Evolutionary conservation across 1,140 invertebrate species (phyloP).

Genomic region (Telenomus remus): DNA sequence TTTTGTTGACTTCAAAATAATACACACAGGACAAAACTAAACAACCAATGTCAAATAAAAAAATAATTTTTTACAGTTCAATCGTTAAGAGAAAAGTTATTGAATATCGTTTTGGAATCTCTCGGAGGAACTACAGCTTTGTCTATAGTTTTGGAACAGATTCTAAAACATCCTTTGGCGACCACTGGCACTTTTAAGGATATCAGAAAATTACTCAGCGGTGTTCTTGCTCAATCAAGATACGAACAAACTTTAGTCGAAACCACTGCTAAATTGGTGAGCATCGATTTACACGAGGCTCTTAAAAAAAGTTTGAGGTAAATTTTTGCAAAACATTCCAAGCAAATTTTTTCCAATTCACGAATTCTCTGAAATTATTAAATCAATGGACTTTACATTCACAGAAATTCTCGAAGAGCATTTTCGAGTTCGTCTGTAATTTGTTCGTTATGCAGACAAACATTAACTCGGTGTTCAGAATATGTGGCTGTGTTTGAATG

Average conservation of each 20-base stretch:
- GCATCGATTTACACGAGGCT: constrained; percentile 70
- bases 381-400: too few relatives aligned
- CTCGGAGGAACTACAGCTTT: constrained; percentile 71
- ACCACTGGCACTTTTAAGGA: constrained; percentile 73
- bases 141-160: constrained; percentile 70
- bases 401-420: constrained; percentile 67
- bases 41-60: too few relatives aligned
- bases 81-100: constrained; percentile 66
- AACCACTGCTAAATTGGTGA: constrained; percentile 71
- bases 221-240: constrained; percentile 71
- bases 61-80: constrained; percentile 47
- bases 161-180: constrained; percentile 72
- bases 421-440: constrained; percentile 63
- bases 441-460: constrained; percentile 69
- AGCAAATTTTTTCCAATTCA: too few relatives aligned
- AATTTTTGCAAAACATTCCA: too few relatives aligned
- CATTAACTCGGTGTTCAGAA: constrained; percentile 65
- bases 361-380: too few relatives aligned
- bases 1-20: too few relatives aligned
- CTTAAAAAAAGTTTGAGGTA: constrained; percentile 70
- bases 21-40: too few relatives aligned
- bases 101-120: constrained; percentile 70
- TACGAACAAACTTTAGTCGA: constrained; percentile 73
- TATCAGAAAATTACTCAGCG: constrained; percentile 69
- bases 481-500: constrained; percentile 70